Evolutionary conservation across 1,140 invertebrate species (phyloP).

Genomic region (Magallana angulata): DNA sequence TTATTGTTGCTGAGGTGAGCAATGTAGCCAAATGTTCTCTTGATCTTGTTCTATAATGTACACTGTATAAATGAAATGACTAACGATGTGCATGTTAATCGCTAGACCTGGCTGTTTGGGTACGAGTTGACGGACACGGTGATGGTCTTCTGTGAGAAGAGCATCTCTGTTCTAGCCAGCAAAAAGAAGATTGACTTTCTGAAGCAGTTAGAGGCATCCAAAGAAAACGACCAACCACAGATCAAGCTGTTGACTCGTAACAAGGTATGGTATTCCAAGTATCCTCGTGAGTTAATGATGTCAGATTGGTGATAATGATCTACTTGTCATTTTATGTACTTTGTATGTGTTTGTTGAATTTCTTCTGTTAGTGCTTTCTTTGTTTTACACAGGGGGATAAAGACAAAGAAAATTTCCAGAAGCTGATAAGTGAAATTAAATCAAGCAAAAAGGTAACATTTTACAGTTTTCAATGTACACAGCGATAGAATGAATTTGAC

Average conservation of each 20-base stretch:
- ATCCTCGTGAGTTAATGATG: not conserved
- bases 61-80: too few relatives aligned
- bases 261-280: slow-evolving; percentile 84
- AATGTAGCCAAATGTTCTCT: too few relatives aligned
- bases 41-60: too few relatives aligned
- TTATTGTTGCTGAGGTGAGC: too few relatives aligned
- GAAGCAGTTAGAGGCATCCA: slow-evolving; percentile 92
- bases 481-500: too few relatives aligned
- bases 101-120: slow-evolving; percentile 96
- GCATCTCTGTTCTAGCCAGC: slow-evolving; percentile 94
- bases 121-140: slow-evolving; percentile 98
- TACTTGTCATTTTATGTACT: not conserved
- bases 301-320: not conserved
- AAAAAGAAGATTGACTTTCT: slow-evolving; percentile 99
- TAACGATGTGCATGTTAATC: too few relatives aligned
- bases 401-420: slow-evolving; percentile 95
- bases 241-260: slow-evolving; percentile 94
- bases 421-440: slow-evolving; percentile 91
- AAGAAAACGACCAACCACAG: slow-evolving; percentile 88
- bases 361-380: not conserved
- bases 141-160: slow-evolving; percentile 91
- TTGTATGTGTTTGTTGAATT: too few relatives aligned
- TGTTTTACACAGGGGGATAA: slow-evolving; percentile 89
- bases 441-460: slow-evolving; percentile 86
- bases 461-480: too few relatives aligned